phyloP scores from a whole-genome alignment of 1,140 invertebrate genomes.

The Nasonia longicornis region DNA sequence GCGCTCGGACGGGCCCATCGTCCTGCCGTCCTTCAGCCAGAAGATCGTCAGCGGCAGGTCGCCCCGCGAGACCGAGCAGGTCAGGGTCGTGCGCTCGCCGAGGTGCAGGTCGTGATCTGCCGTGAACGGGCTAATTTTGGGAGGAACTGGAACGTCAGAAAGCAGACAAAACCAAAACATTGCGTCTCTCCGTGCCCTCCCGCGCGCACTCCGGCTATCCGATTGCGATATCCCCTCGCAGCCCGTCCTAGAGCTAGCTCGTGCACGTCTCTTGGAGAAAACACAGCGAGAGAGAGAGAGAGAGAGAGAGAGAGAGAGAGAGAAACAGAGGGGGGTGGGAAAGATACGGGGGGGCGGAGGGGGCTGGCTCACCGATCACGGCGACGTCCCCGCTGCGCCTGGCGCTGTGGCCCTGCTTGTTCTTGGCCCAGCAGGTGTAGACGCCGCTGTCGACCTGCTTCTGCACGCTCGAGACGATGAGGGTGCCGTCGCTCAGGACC shows the following conservation, averaged over 20 bases:
- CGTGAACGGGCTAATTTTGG: constrained; percentile 83
- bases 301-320: neutral
- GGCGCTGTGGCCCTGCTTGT: constrained; percentile 81
- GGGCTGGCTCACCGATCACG: constrained; percentile 76
- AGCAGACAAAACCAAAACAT: constrained; percentile 52
- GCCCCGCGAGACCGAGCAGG: constrained; percentile 83
- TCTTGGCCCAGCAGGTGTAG: constrained; percentile 82
- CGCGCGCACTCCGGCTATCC: neutral
- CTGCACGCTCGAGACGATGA: constrained; percentile 81
- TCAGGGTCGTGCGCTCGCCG: constrained; percentile 80
- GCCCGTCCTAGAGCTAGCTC: no score
- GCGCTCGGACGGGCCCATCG: constrained; percentile 74
- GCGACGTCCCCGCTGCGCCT: constrained; percentile 79
- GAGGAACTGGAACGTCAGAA: constrained; percentile 77
- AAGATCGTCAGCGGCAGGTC: constrained; percentile 81
- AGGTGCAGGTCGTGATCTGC: constrained; percentile 80
- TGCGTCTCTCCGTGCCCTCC: neutral
- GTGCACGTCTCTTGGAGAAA: no score
- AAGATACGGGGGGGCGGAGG: no score
- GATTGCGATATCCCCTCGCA: no score
- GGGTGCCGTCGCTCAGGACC: constrained; percentile 79
- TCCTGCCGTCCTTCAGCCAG: constrained; percentile 82
- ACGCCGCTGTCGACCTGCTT: constrained; percentile 80
- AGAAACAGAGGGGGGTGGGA: neutral
- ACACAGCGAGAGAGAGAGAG: no score